phyloP scores from a whole-genome alignment of 2,888 invertebrate genomes.

The Conus canariensis region DNA sequence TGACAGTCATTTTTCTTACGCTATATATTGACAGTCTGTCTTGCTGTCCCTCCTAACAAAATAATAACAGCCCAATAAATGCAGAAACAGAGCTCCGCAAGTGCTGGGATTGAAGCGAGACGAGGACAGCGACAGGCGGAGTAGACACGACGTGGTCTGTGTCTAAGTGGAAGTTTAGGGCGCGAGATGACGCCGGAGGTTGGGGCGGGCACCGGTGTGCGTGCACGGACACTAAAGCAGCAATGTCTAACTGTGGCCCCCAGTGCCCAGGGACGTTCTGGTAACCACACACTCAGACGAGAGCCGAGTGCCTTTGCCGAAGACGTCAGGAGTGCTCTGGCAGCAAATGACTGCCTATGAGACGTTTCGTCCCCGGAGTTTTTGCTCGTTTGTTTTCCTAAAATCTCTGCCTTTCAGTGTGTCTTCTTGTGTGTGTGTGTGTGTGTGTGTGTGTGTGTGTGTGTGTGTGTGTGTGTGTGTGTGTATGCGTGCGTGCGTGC shows the following conservation, averaged over 20 bases:
- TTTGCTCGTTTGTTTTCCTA: neutral
- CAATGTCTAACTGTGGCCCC: neutral
- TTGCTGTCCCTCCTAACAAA: no score
- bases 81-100: neutral
- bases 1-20: no score
- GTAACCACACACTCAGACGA: constrained; percentile 14
- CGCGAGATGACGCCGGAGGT: neutral
- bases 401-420: no score
- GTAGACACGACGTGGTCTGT: neutral
- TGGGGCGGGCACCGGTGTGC: neutral
- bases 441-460: no score
- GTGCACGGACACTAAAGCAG: neutral
- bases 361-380: neutral
- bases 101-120: neutral
- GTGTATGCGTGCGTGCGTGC: no score
- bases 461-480: no score
- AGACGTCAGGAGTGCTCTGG: neutral
- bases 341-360: neutral
- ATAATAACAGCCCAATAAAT: neutral
- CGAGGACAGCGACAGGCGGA: neutral
- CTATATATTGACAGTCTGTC: no score
- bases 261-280: neutral
- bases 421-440: no score
- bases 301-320: neutral
- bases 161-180: neutral